Base-by-base conservation (phyloP, 2,888 invertebrate genomes). In the Phymatocera aterrima region DNA sequence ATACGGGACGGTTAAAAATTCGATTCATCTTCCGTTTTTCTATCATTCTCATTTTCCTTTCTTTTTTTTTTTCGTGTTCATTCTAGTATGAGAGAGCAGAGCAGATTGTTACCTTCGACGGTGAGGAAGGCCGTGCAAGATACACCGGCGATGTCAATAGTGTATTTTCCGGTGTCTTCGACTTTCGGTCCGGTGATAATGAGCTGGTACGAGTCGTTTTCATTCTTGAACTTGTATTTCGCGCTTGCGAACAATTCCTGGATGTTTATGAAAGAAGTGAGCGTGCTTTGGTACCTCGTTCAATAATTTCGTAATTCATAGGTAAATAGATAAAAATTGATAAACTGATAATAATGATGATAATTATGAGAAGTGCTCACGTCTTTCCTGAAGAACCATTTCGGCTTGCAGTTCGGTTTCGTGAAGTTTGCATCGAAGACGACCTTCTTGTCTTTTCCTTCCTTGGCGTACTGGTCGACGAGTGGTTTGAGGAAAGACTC, bases 131-230 rank as follows among this genome's bases (percentile, higher is more conserved):
- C 98, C 24, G 97, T 96, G 84, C 96, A 96, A 77, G 95, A 94
- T 70, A 97, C 94, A 77, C 98, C 97, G 86, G 97, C 96, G 85
- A 99, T 97, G 92, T 99, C 98, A 86, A 98, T 95, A 0, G 97
- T 97, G 89, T 98, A 99, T 92, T 98, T 98, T 85, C 99, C 99
- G 83, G 96, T 96, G 90, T 99, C 99, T 85, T 99, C 99, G 48
- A 97, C 97, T 92, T 97, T 97, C 0, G 99, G 98, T 86, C 94
- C 94, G 90, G 93, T 93, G 86, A 99, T 97, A 83, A 97, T 95
- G 82, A 99, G 92, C 87, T 95, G 96, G 91, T 99, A 98, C 0
- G 95, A 94, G 88, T 98, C 97, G 86, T 96, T 96, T 90, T 99
- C 98, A 87, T 95, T 96, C 86, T 96, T 96, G 91, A 99, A 97